Evolutionary conservation across 1,140 invertebrate genomes (phyloP), one percentile per base, ranked within the genome.

Genomic region (Campodea augens): DNA sequence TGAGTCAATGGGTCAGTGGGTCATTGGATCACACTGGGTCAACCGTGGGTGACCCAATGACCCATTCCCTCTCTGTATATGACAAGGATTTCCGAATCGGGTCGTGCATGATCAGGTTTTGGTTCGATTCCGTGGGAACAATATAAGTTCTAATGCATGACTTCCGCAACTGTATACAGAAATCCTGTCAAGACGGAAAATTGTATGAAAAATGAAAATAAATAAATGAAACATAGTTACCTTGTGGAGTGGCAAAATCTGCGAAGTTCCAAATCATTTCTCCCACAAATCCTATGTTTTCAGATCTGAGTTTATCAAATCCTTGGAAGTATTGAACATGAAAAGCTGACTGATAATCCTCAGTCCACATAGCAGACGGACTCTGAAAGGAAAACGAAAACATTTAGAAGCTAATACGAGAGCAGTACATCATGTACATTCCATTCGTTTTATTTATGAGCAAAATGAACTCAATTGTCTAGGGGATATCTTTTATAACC

Each of bases 231-330:
- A 12, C 10, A 40, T 10, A 13, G 10, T 10, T 53, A 74, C 72
- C 62, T 64, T 74, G 66, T 38, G 61, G 60, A 4, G 74, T 76
- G 49, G 70, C 67, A 57, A 78, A 78, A 54, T 78, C 75, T 22
- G 74, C 75, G 64, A 80, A 80, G 52, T 78, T 79, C 77, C 77
- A 79, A 25, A 78, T 68, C 69, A 78, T 73, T 63, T 80, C 77
- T 3, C 76, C 77, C 27, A 71, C 60, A 48, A 64, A 67, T 10
- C 63, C 60, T 38, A 58, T 51, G 4, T 37, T 36, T 43, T 52
- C 43, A 4, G 50, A 45, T 39, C 63, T 51, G 3, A 77, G 51
- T 15, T 50, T 45, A 55, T 80, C 73, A 58, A 79, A 77, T 0
- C 66, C 68, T 52, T 64, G 57, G 51, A 75, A 74, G 49, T 73